These are phyloP conservation scores for Lacerta agilis DNA, from an alignment of 2,797 vertebrate genomes.

Conservation along the genomic window DNA sequence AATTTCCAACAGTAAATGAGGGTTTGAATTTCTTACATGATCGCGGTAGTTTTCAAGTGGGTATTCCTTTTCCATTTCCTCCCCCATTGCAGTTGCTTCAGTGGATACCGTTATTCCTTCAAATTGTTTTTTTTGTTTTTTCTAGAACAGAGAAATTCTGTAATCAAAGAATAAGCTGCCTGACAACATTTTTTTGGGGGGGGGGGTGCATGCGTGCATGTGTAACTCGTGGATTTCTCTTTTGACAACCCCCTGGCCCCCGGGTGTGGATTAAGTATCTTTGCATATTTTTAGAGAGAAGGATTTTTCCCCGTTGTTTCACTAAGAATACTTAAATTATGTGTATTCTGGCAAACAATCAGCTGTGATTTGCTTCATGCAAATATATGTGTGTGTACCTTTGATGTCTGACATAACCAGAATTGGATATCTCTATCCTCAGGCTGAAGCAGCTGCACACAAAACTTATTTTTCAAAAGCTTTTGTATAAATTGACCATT, in stretches of 20 bases:
- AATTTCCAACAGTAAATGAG: not conserved
- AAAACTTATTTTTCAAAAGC: slow-evolving; percentile 27
- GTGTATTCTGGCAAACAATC: slow-evolving; percentile 10
- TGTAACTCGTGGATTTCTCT: slow-evolving; percentile 26
- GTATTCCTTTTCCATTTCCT: slow-evolving; percentile 3
- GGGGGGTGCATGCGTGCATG: too few species aligned
- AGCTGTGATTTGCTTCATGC: slow-evolving; percentile 10
- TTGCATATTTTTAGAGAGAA: slow-evolving; percentile 8
- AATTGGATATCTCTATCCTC: slow-evolving; percentile 1
- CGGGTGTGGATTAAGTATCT: slow-evolving; percentile 19
- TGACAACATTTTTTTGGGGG: not conserved
- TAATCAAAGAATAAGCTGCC: slow-evolving; percentile 21
- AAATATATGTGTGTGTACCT: slow-evolving; percentile 17
- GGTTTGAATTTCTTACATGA: not conserved
- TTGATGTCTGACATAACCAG: slow-evolving; percentile 21
- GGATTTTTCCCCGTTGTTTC: slow-evolving; percentile 1
- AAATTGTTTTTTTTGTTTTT: not conserved
- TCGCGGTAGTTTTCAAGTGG: not conserved
- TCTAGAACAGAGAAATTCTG: not conserved
- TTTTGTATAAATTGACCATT: slow-evolving; percentile 37
- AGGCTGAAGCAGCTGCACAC: slow-evolving; percentile 8
- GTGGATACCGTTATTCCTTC: not conserved
- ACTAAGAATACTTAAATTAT: slow-evolving; percentile 23
- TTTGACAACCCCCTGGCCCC: not conserved
- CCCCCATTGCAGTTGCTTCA: not conserved